Conservation (phyloP, 2,888 invertebrate species). For the Oscheius onirici region DNA sequence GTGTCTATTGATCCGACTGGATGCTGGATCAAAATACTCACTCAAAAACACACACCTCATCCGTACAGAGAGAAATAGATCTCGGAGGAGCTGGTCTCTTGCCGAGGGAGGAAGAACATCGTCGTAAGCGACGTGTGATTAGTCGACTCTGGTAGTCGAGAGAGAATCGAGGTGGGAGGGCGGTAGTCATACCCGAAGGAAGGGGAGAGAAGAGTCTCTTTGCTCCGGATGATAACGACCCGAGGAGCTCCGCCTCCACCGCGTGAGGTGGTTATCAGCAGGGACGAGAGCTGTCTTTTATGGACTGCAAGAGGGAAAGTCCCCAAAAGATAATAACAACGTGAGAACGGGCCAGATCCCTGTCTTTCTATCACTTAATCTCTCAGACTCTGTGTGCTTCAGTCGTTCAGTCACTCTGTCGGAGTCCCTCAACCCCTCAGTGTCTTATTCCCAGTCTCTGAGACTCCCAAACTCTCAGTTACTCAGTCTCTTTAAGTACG, state of each 20-base stretch:
- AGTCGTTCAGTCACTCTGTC: too few relatives aligned
- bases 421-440: too few relatives aligned
- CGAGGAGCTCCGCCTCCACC: conserved; percentile 15
- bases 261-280: conserved; percentile 17
- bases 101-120: conserved; percentile 7
- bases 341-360: neutral
- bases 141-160: conserved; percentile 14
- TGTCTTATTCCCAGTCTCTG: too few relatives aligned
- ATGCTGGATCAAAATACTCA: neutral
- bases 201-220: neutral
- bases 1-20: conserved; percentile 2
- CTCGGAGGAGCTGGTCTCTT: conserved; percentile 1
- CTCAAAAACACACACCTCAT: conserved; percentile 17
- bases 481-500: too few relatives aligned
- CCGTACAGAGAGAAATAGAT: conserved; percentile 11
- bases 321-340: neutral
- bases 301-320: neutral
- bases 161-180: conserved; percentile 12
- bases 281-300: neutral
- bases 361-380: too few relatives aligned
- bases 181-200: conserved; percentile 13
- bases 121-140: conserved; percentile 5
- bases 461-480: too few relatives aligned
- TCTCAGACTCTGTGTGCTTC: too few relatives aligned
- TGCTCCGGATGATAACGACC: neutral